These are phyloP conservation scores for Itoplectis maculator DNA, from an alignment of 2,888 invertebrate species.

Conservation along the genomic window DNA sequence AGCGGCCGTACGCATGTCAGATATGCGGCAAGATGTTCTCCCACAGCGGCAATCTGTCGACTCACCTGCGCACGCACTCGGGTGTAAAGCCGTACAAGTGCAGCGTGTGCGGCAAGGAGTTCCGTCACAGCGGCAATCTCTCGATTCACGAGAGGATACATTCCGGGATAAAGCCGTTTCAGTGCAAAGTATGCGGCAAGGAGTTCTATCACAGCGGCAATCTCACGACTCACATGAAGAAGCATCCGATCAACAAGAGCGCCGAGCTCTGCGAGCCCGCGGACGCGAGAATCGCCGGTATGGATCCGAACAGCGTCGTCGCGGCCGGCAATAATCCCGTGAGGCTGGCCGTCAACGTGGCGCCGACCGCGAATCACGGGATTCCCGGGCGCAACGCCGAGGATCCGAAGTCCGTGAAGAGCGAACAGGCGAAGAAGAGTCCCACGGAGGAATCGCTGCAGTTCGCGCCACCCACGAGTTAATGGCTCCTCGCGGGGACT, in stretches of 20 bases:
- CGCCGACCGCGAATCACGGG: constrained; percentile 54
- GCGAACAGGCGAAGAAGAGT: constrained; percentile 57
- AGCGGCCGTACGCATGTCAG: constrained; percentile 83
- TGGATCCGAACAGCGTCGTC: constrained; percentile 28
- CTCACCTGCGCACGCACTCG: constrained; percentile 82
- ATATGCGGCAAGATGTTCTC: constrained; percentile 84
- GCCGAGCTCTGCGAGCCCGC: constrained; percentile 40
- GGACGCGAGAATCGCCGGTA: constrained; percentile 43
- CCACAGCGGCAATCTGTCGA: constrained; percentile 83
- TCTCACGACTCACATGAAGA: constrained; percentile 83
- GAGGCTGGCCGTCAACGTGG: constrained; percentile 67
- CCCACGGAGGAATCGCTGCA: constrained; percentile 61
- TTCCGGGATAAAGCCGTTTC: constrained; percentile 83
- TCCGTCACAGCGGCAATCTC: constrained; percentile 83
- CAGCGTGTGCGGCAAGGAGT: constrained; percentile 81
- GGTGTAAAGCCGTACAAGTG: constrained; percentile 83
- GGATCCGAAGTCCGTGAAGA: constrained; percentile 52
- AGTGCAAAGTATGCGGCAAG: constrained; percentile 83
- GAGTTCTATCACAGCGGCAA: constrained; percentile 84
- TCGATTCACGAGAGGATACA: constrained; percentile 84
- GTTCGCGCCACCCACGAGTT: constrained; percentile 69
- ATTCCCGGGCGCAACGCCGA: constrained; percentile 43
- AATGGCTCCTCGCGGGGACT: constrained; percentile 53
- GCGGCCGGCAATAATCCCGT: constrained; percentile 62
- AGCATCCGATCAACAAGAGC: constrained; percentile 76